phyloP scores from a whole-genome alignment of 2,113 vertebrate genomes.

The Calyptomena viridis region DNA sequence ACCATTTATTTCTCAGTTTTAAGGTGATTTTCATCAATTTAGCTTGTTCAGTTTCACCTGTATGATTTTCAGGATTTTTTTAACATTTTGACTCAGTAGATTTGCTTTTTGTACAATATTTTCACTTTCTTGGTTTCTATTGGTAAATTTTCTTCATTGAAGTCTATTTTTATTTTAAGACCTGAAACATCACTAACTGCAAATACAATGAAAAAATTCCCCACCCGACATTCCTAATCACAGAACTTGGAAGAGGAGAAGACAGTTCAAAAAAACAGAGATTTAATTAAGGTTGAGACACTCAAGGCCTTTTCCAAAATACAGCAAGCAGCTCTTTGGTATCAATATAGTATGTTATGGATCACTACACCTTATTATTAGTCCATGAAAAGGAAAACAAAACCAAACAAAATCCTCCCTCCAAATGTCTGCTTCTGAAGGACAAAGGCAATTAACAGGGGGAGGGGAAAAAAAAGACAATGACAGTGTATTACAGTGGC shows the following conservation, averaged over 20 bases:
- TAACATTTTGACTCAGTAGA: not conserved
- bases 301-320: not conserved
- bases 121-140: not conserved
- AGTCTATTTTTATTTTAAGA: not conserved
- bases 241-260: not conserved
- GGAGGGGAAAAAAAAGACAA: not conserved
- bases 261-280: not conserved
- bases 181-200: not conserved
- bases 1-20: not conserved
- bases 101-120: not conserved
- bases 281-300: not conserved
- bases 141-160: not conserved
- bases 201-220: not conserved
- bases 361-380: not conserved
- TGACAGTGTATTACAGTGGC: not conserved
- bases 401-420: not conserved
- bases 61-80: not conserved
- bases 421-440: not conserved
- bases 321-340: not conserved
- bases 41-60: not conserved
- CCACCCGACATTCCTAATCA: not conserved
- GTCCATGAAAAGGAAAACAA: not conserved
- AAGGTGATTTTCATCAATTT: not conserved
- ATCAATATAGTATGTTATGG: not conserved
- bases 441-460: slow-evolving; percentile 49